Evolutionary conservation across 2,797 vertebrate species (phyloP).

Genomic region (Neostethus bicornis): DNA sequence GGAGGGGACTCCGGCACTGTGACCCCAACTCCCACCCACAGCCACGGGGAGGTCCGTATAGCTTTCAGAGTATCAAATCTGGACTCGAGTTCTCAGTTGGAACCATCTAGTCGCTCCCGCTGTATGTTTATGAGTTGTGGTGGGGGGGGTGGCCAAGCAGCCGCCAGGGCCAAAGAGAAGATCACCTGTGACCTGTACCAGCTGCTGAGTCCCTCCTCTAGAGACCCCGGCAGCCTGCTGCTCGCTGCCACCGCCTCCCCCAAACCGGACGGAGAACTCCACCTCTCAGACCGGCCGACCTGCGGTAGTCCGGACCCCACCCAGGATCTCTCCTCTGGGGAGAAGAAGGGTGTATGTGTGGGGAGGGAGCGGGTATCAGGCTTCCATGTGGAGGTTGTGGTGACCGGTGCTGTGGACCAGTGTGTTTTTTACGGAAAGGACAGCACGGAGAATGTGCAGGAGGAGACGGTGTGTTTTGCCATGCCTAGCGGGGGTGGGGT

Average conservation of each 20-base stretch:
- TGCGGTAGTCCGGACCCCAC: conserved; percentile 62
- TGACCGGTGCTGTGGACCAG: conserved; percentile 93
- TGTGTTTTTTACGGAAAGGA: conserved; percentile 95
- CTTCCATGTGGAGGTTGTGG: conserved; percentile 96
- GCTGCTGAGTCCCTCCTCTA: conserved; percentile 87
- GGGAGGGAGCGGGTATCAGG: conserved; percentile 84
- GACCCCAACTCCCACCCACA: conserved; percentile 67
- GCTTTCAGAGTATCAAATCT: conserved; percentile 92
- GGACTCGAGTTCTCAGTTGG: conserved; percentile 80
- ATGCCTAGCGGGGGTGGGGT: conserved; percentile 60
- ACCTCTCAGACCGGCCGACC: conserved; percentile 66
- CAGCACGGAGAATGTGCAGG: conserved; percentile 90
- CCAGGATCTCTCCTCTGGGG: conserved; percentile 59
- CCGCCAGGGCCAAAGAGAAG: conserved; percentile 88
- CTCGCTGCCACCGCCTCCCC: conserved; percentile 78
- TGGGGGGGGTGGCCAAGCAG: conserved; percentile 72
- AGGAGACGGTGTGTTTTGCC: conserved; percentile 89
- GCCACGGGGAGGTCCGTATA: conserved; percentile 88
- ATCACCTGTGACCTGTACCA: conserved; percentile 98
- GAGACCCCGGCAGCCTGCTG: conserved; percentile 85
- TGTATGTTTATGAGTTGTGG: conserved; percentile 89
- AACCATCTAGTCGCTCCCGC: conserved; percentile 75
- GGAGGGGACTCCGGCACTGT: conserved; percentile 43
- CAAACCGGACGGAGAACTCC: conserved; percentile 73
- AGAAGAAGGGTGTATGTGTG: conserved; percentile 60